phyloP scores from a whole-genome alignment of 1,140 invertebrate genomes.

The Brachionus plicatilis region DNA sequence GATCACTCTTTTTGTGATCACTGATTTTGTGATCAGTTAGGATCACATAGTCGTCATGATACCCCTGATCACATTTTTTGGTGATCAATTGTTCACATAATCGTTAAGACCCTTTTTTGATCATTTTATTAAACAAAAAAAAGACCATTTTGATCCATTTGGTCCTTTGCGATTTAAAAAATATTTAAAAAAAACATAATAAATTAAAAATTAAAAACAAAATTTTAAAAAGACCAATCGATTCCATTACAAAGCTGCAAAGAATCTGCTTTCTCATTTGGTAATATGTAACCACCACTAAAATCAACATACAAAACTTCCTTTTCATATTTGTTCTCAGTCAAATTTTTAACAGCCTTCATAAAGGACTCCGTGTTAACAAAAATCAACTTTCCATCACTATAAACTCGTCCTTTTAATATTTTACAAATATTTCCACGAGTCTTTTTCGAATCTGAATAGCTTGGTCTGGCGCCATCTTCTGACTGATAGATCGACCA shows the following conservation, averaged over 20 bases:
- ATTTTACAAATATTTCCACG: not conserved
- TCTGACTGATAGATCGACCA: not conserved
- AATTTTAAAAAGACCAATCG: not conserved
- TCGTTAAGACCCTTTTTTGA: too few relatives aligned
- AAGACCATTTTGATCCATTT: too few relatives aligned
- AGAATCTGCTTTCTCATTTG: not conserved
- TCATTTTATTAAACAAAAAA: too few relatives aligned
- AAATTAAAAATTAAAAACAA: not conserved
- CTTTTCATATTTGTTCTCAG: not conserved
- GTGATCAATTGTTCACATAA: too few relatives aligned
- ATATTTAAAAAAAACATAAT: not conserved
- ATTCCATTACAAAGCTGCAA: not conserved
- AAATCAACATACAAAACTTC: not conserved
- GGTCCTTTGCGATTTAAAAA: not conserved
- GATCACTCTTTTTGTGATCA: too few relatives aligned
- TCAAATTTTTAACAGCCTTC: not conserved
- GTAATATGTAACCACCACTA: not conserved
- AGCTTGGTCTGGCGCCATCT: not conserved
- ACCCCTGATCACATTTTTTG: too few relatives aligned
- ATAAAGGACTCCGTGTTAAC: not conserved
- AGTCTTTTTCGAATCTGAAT: not conserved
- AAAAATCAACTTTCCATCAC: not conserved
- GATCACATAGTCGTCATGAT: too few relatives aligned
- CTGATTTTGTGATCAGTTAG: too few relatives aligned
- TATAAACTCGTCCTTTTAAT: not conserved